Evolutionary conservation across 2,113 vertebrate species (phyloP).

Genomic region (Dascyllus trimaculatus): DNA sequence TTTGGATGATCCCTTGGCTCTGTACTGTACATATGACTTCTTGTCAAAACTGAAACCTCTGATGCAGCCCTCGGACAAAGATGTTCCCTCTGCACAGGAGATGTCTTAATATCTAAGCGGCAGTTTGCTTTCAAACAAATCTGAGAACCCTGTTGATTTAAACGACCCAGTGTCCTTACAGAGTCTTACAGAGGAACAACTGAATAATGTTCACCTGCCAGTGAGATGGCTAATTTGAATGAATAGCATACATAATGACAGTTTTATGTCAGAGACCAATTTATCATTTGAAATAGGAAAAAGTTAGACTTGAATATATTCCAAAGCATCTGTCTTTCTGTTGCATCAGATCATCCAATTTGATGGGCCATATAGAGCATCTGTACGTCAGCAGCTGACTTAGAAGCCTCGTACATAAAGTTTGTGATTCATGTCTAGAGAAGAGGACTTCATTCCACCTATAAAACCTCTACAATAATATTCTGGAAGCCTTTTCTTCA

Average conservation of each 20-base stretch:
- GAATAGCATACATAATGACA: neutral
- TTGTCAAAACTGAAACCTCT: neutral
- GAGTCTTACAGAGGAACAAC: neutral
- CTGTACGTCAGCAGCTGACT: no score
- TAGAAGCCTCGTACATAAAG: neutral
- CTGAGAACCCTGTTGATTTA: neutral
- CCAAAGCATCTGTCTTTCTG: neutral
- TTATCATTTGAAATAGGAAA: neutral
- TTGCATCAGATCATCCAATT: neutral
- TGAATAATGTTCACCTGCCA: neutral
- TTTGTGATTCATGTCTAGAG: neutral
- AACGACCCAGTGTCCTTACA: neutral
- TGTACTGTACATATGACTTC: no score
- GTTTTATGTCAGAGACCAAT: neutral
- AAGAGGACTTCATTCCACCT: neutral
- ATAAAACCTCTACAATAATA: neutral
- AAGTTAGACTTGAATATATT: neutral
- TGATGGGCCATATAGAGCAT: neutral
- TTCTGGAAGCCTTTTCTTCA: neutral
- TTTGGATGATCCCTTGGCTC: neutral
- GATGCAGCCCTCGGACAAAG: neutral
- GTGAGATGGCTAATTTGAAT: neutral
- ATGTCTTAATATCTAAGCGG: neutral
- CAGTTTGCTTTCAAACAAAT: neutral
- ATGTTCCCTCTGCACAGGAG: neutral